These are phyloP conservation scores for Belonocnema kinseyi DNA, from an alignment of 1,140 invertebrate genomes.

Conservation along the genomic window DNA sequence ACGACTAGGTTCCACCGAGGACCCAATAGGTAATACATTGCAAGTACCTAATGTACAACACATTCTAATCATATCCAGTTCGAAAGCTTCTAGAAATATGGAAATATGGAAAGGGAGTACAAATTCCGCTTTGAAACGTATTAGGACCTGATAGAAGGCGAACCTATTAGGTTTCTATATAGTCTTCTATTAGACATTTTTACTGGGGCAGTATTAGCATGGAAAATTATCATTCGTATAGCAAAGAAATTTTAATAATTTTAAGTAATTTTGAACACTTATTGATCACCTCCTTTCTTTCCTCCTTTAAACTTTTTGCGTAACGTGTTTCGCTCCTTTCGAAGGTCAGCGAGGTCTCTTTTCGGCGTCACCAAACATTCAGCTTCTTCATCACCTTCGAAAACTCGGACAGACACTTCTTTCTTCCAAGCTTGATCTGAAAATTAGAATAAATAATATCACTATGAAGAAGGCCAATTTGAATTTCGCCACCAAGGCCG, in stretches of 20 bases:
- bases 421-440: constrained; percentile 74
- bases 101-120: too few relatives aligned
- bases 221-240: constrained; percentile 70
- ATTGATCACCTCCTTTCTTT: constrained; percentile 58
- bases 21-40: too few relatives aligned
- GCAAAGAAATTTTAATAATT: neutral
- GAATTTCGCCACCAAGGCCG: too few relatives aligned
- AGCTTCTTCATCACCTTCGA: constrained; percentile 84
- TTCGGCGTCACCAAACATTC: constrained; percentile 80
- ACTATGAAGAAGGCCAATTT: too few relatives aligned
- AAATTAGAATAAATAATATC: constrained; percentile 41
- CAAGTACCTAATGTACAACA: too few relatives aligned
- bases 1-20: too few relatives aligned
- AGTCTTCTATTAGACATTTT: too few relatives aligned
- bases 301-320: constrained; percentile 51
- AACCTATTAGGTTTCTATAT: too few relatives aligned
- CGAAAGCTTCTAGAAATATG: too few relatives aligned
- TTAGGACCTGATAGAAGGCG: too few relatives aligned
- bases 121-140: too few relatives aligned
- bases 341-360: constrained; percentile 78
- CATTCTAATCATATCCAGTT: too few relatives aligned
- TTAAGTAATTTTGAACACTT: neutral
- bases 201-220: constrained; percentile 77
- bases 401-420: constrained; percentile 77
- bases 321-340: constrained; percentile 71